Conservation (phyloP, 2,113 vertebrate species). For the Rhagologus leucostigma region DNA sequence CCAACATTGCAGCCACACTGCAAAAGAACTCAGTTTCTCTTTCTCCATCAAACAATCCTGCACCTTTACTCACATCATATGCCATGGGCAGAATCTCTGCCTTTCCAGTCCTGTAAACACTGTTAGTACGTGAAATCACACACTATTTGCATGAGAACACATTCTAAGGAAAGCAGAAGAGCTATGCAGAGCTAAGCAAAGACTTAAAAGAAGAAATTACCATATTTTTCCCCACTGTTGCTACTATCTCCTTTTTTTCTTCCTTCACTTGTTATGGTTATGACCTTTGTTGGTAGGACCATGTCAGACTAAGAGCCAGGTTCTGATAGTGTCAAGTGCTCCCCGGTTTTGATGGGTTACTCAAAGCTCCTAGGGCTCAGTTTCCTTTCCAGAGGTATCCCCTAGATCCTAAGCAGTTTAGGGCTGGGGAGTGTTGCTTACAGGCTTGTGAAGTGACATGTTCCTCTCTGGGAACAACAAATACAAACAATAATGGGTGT, state of each 20-base stretch:
- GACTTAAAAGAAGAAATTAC: neutral
- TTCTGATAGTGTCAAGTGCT: neutral
- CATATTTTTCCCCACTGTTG: neutral
- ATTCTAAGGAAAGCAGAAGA: neutral
- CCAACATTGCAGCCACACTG: neutral
- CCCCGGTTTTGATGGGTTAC: neutral
- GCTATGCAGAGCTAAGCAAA: neutral
- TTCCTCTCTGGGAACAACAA: neutral
- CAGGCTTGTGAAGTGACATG: neutral
- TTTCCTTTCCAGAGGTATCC: neutral
- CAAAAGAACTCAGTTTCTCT: neutral
- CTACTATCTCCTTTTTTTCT: neutral
- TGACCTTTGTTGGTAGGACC: neutral
- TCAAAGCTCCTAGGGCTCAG: neutral
- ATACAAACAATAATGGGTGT: slow-evolving; percentile 26
- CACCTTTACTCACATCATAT: neutral
- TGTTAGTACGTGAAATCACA: neutral
- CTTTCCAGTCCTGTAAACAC: neutral
- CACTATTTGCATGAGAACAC: neutral
- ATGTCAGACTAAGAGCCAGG: accelerated
- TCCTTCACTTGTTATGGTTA: neutral
- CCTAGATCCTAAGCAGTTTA: neutral
- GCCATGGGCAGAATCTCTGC: neutral
- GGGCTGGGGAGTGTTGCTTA: neutral
- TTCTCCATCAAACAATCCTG: neutral